Evolutionary conservation across 37 sponge, comb jelly and placozoan genomes (phyloP), one percentile per base, ranked within the genome.

Genomic region (Mnemiopsis leidyi): DNA sequence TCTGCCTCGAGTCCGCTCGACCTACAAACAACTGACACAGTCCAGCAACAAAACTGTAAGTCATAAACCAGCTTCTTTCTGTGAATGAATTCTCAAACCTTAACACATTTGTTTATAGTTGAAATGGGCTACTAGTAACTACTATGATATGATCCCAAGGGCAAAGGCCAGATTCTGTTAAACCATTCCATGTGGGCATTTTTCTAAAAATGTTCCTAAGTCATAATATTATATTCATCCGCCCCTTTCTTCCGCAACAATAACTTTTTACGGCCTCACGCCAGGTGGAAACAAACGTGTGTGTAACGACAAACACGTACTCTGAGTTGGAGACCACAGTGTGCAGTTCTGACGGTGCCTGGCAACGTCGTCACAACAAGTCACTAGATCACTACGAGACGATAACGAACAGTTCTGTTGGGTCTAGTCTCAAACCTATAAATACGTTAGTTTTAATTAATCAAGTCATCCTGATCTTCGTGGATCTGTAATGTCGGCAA

Each of bases 21-120:
- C 90, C 24, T 85, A 85, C 90, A 85, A 85, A 21, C 90, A 85
- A 61, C 90, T 85, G 29, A 85, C 90, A 23, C 90, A 85, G 35
- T 28, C 90, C 35, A 40, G 61, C 61, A 85, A 85, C 90, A 85
- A 85, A 40, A 85, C 90, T 28, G 90, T 85, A 39, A 39, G 90
- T 48, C 5, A n/a, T n/a, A n/a, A n/a, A n/a, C n/a, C n/a, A n/a
- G n/a, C n/a, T n/a, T n/a, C n/a, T n/a, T n/a, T n/a, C n/a, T n/a
- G n/a, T n/a, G n/a, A n/a, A n/a, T n/a, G n/a, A n/a, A n/a, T n/a
- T n/a, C n/a, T n/a, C n/a, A n/a, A n/a, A n/a, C n/a, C n/a, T n/a
- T n/a, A n/a, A n/a, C n/a, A n/a, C n/a, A n/a, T n/a, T n/a, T n/a
- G n/a, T n/a, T n/a, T n/a, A n/a, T n/a, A n/a, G n/a, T n/a, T n/a